Percentiles rank a stretch among this genome's conserved stretches.
phyloP scores from a whole-genome alignment of 2,888 invertebrate species.

The Hypomecis atomaria region DNA sequence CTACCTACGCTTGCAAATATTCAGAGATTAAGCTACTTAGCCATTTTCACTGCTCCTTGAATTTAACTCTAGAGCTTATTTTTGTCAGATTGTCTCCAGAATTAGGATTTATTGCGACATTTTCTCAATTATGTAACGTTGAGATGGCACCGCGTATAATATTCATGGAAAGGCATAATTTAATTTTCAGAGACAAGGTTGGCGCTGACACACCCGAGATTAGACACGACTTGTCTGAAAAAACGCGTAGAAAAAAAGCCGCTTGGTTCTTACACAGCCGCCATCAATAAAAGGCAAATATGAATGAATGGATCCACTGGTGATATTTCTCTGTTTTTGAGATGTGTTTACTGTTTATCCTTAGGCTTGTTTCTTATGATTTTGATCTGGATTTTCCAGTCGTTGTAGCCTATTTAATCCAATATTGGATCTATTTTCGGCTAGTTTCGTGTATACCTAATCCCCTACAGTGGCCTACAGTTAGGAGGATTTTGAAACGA shows the following conservation, averaged over 20 bases:
- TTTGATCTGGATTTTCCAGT: no score
- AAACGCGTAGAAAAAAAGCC: constrained; percentile 71
- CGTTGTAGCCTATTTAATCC: no score
- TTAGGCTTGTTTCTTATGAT: constrained; percentile 19
- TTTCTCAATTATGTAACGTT: constrained; percentile 65
- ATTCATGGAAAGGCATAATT: constrained; percentile 83
- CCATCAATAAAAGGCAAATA: constrained; percentile 62
- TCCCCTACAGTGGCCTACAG: no score
- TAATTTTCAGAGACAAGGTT: constrained; percentile 73
- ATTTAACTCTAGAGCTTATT: background rate
- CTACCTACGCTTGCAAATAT: no score
- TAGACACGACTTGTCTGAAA: constrained; percentile 64
- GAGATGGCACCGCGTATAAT: constrained; percentile 77
- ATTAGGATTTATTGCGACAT: constrained; percentile 65
- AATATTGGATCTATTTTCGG: no score
- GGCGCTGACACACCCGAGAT: constrained; percentile 64
- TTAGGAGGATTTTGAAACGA: no score
- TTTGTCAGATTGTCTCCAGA: background rate
- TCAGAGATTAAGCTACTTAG: no score
- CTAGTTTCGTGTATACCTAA: no score
- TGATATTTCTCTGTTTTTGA: constrained; percentile 62
- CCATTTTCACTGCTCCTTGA: no score
- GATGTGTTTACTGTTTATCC: constrained; percentile 37
- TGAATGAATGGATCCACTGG: constrained; percentile 69
- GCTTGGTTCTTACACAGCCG: constrained; percentile 30